These are phyloP conservation scores for Haemorhous mexicanus DNA, from an alignment of 2,113 vertebrate species.

Conservation along the genomic window DNA sequence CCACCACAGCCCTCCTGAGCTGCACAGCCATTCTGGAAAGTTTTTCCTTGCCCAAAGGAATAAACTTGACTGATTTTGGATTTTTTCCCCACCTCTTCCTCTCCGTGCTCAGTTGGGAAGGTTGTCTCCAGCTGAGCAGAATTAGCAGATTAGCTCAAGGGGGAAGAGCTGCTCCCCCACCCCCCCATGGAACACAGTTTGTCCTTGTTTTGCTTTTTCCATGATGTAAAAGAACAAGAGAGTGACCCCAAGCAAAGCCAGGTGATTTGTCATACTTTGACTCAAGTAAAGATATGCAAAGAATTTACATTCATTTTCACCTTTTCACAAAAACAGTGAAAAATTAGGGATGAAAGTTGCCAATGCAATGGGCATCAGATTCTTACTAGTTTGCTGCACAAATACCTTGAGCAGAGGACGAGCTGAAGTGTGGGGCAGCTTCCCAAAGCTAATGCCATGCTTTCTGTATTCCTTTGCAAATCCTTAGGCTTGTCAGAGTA, in stretches of 20 bases:
- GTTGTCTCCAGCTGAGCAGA: neutral
- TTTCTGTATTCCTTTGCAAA: neutral
- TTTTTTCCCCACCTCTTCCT: neutral
- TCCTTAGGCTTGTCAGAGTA: neutral
- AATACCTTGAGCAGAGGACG: neutral
- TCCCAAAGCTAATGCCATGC: neutral
- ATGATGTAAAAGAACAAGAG: neutral
- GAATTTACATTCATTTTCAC: neutral
- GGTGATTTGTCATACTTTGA: neutral
- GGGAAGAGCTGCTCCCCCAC: neutral
- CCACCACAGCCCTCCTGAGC: neutral
- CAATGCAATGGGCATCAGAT: neutral
- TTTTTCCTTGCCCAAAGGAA: neutral
- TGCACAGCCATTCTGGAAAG: neutral
- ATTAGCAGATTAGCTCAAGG: neutral
- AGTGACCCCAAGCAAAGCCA: neutral
- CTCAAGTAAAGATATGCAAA: neutral
- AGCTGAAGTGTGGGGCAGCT: neutral
- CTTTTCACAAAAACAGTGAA: neutral
- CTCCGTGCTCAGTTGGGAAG: neutral
- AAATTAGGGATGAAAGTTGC: neutral
- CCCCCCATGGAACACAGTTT: neutral
- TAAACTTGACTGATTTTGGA: neutral
- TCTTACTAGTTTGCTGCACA: neutral
- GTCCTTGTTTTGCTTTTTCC: neutral